Evolutionary conservation across 1,140 invertebrate genomes (phyloP).

Genomic region (Penaeus japonicus): DNA sequence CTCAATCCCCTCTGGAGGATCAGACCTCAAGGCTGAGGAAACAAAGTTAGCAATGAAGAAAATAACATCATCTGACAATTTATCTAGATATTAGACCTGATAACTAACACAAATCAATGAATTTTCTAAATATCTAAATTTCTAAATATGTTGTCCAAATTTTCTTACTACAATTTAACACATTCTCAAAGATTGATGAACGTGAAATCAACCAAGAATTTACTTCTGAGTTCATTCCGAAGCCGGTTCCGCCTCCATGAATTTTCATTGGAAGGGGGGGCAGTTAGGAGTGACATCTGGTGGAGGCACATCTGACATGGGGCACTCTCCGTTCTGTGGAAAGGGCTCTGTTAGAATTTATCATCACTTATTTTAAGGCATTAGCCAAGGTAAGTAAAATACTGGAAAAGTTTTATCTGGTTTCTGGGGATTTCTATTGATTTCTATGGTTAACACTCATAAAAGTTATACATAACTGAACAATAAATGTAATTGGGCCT

Average conservation of each 20-base stretch:
- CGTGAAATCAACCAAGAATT: background rate
- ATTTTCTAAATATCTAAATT: too few species aligned
- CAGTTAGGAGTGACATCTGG: slow-evolving; percentile 75
- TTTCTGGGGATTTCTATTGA: background rate
- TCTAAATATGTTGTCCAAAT: too few species aligned
- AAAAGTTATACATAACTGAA: background rate
- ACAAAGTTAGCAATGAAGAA: background rate
- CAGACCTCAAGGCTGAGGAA: slow-evolving; percentile 71
- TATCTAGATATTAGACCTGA: too few species aligned
- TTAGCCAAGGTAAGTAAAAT: slow-evolving; percentile 19
- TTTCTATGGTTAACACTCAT: background rate
- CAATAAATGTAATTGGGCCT: too few species aligned
- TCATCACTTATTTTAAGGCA: too few species aligned
- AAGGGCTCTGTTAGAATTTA: background rate
- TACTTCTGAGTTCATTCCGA: slow-evolving; percentile 77
- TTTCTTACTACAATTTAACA: background rate
- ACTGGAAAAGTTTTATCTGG: background rate
- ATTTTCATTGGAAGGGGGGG: slow-evolving; percentile 73
- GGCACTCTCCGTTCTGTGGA: slow-evolving; percentile 74
- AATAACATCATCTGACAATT: too few species aligned
- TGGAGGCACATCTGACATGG: slow-evolving; percentile 85
- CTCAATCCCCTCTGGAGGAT: slow-evolving; percentile 89
- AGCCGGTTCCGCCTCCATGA: slow-evolving; percentile 79
- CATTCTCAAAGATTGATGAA: background rate
- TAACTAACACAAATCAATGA: too few species aligned